phyloP scores from a whole-genome alignment of 2,113 vertebrate genomes.

The Neomonachus schauinslandi region DNA sequence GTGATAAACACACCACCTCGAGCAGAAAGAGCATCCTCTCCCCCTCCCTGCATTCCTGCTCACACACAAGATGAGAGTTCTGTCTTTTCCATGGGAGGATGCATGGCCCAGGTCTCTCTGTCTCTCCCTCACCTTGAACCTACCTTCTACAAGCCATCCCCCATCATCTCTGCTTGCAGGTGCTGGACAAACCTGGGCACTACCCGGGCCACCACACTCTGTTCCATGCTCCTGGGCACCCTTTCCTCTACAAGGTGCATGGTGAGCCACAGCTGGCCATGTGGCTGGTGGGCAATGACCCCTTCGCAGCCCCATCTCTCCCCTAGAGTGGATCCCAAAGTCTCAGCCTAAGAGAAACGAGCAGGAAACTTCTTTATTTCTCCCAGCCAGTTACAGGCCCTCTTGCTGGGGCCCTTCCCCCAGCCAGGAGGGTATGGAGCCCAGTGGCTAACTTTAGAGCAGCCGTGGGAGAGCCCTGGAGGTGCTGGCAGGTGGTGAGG shows the following conservation, averaged over 20 bases:
- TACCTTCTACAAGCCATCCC: not conserved
- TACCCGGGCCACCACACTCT: not conserved
- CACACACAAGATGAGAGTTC: not conserved
- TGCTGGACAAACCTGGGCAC: not conserved
- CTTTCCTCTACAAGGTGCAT: too few species aligned
- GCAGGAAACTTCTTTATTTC: not conserved
- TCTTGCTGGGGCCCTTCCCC: not conserved
- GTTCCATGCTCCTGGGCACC: not conserved
- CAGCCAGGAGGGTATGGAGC: not conserved
- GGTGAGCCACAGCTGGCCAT: not conserved
- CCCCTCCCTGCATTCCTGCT: not conserved
- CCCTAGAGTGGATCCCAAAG: not conserved
- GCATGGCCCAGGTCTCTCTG: not conserved
- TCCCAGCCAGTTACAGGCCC: not conserved
- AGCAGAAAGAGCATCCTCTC: not conserved
- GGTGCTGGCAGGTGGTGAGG: rapidly evolving
- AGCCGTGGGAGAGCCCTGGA: not conserved
- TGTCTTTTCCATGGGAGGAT: not conserved
- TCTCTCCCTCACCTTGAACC: not conserved
- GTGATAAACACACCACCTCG: not conserved
- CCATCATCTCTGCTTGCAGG: not conserved
- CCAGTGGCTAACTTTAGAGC: not conserved
- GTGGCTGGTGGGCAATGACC: not conserved
- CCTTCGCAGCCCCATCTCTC: not conserved
- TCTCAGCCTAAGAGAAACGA: not conserved